A percentile compares a stretch with the other conserved stretches of the same genome.
Evolutionary conservation across 2,113 vertebrate genomes (phyloP).

Genomic region (Sturnira hondurensis): DNA sequence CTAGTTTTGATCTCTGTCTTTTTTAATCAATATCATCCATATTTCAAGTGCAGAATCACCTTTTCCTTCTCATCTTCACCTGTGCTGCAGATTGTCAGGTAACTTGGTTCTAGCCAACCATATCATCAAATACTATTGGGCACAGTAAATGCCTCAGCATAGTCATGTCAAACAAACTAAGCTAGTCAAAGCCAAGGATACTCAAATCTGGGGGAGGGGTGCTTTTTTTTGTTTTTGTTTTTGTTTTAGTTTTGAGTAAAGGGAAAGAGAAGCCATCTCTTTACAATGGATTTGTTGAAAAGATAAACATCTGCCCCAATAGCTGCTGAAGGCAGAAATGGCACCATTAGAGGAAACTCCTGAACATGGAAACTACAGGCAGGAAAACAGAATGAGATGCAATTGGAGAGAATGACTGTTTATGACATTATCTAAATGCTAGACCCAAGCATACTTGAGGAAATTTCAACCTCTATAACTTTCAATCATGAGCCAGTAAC

Average conservation of each 20-base stretch:
- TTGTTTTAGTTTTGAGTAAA: background rate
- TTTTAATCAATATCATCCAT: background rate
- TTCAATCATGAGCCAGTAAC: background rate
- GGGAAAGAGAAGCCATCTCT: background rate
- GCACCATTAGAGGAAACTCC: background rate
- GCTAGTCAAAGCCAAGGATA: background rate
- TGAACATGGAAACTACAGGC: background rate
- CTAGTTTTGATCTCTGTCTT: background rate
- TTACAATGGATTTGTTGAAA: background rate
- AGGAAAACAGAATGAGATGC: background rate
- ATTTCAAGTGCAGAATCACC: background rate
- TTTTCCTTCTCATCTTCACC: background rate
- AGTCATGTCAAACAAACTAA: background rate
- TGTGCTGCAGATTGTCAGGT: background rate
- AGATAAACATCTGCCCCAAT: background rate
- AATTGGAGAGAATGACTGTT: background rate
- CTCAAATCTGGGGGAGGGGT: background rate
- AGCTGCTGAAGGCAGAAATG: background rate
- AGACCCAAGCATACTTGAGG: background rate
- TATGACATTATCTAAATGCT: background rate
- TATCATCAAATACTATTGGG: background rate
- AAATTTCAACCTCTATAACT: background rate
- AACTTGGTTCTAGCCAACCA: background rate
- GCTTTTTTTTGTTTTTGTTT: no score
- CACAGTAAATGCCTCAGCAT: background rate